Evolutionary conservation across 1,140 invertebrate species (phyloP), one percentile per base, ranked within the genome.

Genomic region (Drosophila varians): DNA sequence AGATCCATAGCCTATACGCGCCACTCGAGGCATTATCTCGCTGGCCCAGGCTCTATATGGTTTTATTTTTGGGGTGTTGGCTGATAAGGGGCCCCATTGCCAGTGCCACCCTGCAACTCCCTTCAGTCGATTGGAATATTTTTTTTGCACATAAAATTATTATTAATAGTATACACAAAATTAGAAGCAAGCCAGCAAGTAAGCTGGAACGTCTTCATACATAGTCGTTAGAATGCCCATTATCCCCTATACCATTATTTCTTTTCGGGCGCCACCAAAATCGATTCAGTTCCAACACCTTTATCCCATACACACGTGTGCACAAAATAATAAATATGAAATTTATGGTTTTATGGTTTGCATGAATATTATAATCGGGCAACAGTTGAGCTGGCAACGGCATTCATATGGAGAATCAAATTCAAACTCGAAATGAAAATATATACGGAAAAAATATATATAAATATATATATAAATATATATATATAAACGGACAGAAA

Each of bases 71-170:
- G 68, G 68, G 49, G 54, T 58, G 68, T 72, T 51, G 19, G 43
- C 56, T 83, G 80, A 82, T 82, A 82, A 77, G 58, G 45, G 9
- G 26, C 0, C 8, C 26, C 31, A 51, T 18, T 34, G 12, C 11
- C 47, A 25, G 31, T 34, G 5, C 60, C 52, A 48, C 25, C 36
- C 28, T 42, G 18, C 36, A 38, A 38, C 36, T 38, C 25, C 65
- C 38, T 12, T 12, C 18, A 25, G 45, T 42, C 26, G 43, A 38
- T 55, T 58, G 65, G 53, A 72, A 72, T 77, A 71, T 71, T 80
- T 71, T 65, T 64, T 71, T 65, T 64, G 57, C 66, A 71, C 66
- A 80, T 74, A 49, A 45, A 55, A 62, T 53, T 60, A 57, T n/a
- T 74, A 79, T 74, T 70, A 70, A 74, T 79, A 80, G 76, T 51